phyloP scores from a whole-genome alignment of 2,888 invertebrate species.

The Drosophila seclusa region DNA sequence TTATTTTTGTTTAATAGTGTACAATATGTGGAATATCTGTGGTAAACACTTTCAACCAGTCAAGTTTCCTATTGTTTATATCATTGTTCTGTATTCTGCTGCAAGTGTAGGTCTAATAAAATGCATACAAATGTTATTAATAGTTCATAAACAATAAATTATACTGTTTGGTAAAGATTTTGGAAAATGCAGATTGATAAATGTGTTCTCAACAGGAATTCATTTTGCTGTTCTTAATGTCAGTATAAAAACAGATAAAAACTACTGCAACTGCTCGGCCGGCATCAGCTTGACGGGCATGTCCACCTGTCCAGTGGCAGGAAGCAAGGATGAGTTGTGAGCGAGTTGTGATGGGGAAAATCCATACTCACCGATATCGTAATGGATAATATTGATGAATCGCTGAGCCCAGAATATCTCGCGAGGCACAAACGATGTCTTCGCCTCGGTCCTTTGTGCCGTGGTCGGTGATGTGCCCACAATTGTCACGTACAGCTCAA shows the following conservation, averaged over 20 bases:
- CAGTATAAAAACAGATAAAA: background rate
- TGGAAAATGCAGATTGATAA: background rate
- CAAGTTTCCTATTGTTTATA: background rate
- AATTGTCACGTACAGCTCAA: constrained; percentile 92
- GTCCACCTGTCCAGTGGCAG: too few relatives aligned
- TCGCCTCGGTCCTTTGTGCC: constrained; percentile 89
- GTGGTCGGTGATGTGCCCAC: constrained; percentile 93
- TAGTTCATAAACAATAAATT: background rate
- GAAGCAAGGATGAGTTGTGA: too few relatives aligned
- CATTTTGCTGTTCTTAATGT: background rate
- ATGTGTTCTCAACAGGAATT: background rate
- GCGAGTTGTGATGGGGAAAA: too few relatives aligned
- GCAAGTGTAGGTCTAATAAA: background rate
- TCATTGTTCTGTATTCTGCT: background rate
- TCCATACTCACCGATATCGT: too few relatives aligned
- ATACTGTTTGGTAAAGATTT: background rate
- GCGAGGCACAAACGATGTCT: too few relatives aligned
- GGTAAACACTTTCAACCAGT: background rate
- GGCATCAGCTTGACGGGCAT: constrained; percentile 82
- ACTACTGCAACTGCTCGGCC: constrained; percentile 13
- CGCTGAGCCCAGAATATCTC: too few relatives aligned
- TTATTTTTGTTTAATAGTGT: constrained; percentile 1
- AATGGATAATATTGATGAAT: too few relatives aligned
- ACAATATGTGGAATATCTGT: background rate
- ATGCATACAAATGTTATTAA: too few relatives aligned